Percentiles rank a stretch among this genome's conserved stretches.
phyloP scores from a whole-genome alignment of 2,797 vertebrate genomes.

The Taeniopygia guttata region DNA sequence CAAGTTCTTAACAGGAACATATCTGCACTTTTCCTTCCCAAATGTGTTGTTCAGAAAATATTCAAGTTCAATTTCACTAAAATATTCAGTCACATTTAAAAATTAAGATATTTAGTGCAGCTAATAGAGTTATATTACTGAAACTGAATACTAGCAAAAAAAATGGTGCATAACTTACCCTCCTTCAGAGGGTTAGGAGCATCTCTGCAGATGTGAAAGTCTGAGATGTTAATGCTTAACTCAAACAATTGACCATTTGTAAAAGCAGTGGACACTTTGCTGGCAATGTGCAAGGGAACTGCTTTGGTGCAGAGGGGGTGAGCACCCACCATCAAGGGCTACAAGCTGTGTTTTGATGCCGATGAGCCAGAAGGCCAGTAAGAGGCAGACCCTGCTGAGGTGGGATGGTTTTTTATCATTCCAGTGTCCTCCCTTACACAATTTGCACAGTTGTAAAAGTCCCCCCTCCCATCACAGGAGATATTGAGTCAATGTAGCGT shows the following conservation, averaged over 20 bases:
- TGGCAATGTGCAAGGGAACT: background rate
- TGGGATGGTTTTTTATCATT: background rate
- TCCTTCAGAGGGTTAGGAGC: background rate
- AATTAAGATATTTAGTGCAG: background rate
- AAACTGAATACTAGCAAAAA: background rate
- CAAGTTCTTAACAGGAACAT: background rate
- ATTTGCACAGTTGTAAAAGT: background rate
- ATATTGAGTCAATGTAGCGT: too few relatives aligned
- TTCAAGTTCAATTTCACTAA: background rate
- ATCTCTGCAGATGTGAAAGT: background rate
- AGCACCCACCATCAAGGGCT: background rate
- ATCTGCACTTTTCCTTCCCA: background rate
- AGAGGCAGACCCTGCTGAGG: background rate
- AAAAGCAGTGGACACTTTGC: background rate
- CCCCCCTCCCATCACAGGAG: rapidly evolving
- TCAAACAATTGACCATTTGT: background rate
- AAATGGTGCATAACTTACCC: background rate
- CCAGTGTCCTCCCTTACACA: background rate
- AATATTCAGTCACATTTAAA: background rate
- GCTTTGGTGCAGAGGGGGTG: rapidly evolving
- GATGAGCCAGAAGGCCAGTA: rapidly evolving
- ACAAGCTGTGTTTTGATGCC: background rate
- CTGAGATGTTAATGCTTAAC: background rate
- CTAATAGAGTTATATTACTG: background rate
- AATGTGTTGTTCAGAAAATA: background rate